Percentiles rank a stretch among this genome's conserved stretches.
Conservation (phyloP, 1,140 invertebrate genomes). For the Rhyacophila brunnea region DNA sequence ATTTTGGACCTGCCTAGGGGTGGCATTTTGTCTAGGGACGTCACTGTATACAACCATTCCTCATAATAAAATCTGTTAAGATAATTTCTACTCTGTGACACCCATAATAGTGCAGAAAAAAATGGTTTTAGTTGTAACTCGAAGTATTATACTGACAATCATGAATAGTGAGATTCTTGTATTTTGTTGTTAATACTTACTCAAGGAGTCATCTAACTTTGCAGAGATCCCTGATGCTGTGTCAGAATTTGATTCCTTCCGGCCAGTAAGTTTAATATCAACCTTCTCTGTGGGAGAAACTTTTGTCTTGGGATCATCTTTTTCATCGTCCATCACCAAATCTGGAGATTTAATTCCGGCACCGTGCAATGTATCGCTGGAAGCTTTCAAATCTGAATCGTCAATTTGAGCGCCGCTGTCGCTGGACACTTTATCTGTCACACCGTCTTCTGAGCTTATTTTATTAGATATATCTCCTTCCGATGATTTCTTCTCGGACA, state of each 20-base stretch:
- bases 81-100: no score
- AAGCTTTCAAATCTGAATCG: constrained; percentile 20
- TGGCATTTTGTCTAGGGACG: no score
- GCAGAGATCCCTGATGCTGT: neutral
- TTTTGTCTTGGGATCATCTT: constrained; percentile 7
- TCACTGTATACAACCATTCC: no score
- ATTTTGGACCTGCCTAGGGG: no score
- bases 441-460: constrained; percentile 53
- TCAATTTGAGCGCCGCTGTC: constrained; percentile 28
- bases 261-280: constrained; percentile 16
- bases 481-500: constrained; percentile 52
- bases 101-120: no score
- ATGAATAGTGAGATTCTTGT: no score
- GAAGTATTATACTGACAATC: no score
- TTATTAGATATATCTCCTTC: constrained; percentile 52
- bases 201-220: constrained; percentile 24
- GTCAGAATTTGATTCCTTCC: constrained; percentile 13
- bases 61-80: no score
- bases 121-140: no score
- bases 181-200: constrained; percentile 17
- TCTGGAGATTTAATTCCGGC: constrained; percentile 20
- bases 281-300: constrained; percentile 14
- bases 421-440: constrained; percentile 53
- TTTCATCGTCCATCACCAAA: constrained; percentile 25
- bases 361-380: constrained; percentile 22